These are phyloP conservation scores for Eupsilia transversa DNA, from an alignment of 2,888 invertebrate genomes.

Conservation along the genomic window DNA sequence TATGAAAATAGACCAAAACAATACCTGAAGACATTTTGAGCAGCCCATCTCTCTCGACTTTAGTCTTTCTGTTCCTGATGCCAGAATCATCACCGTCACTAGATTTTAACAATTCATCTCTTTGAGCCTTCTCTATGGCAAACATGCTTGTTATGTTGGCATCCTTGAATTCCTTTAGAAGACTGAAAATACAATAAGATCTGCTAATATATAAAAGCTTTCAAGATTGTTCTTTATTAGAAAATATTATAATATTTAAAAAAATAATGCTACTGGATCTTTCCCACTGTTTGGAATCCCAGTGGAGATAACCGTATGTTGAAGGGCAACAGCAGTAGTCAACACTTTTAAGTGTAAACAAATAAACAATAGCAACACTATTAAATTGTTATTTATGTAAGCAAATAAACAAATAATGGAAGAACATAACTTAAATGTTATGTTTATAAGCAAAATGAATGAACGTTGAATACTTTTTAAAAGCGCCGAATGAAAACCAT, in stretches of 20 bases:
- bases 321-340: not conserved
- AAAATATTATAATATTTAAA: no score
- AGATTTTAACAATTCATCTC: slow-evolving; percentile 92
- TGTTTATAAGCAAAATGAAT: no score
- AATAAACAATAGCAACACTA: not conserved
- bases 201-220: not conserved
- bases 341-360: not conserved
- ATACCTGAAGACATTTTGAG: slow-evolving; percentile 92
- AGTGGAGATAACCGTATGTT: not conserved
- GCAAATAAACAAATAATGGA: not conserved
- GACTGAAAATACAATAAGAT: slow-evolving; percentile 80
- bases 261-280: no score
- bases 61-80: slow-evolving; percentile 92
- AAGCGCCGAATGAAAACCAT: not conserved
- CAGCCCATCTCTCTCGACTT: slow-evolving; percentile 92
- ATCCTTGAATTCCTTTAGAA: slow-evolving; percentile 94
- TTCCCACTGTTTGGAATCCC: not conserved
- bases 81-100: slow-evolving; percentile 87
- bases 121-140: slow-evolving; percentile 94
- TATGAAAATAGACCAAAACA: not conserved
- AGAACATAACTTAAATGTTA: not conserved
- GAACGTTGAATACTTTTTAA: not conserved
- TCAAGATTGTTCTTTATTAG: not conserved
- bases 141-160: slow-evolving; percentile 95
- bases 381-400: not conserved